phyloP scores from a whole-genome alignment of 2,797 vertebrate species.

The Spea hammondii region DNA sequence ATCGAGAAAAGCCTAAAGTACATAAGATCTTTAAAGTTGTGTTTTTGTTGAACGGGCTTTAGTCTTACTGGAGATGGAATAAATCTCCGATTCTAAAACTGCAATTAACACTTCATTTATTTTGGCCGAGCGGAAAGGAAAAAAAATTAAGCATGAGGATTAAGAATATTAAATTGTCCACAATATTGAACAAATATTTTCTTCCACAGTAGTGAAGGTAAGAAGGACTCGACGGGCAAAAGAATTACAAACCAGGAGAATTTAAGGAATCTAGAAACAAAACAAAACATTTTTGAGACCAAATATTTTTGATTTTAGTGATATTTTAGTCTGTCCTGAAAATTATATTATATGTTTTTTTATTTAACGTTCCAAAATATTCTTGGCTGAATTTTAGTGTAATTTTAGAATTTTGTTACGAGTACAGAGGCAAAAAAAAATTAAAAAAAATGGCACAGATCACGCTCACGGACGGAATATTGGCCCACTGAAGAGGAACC shows the following conservation, averaged over 20 bases:
- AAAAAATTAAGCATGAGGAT: neutral
- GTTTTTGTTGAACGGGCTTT: no score
- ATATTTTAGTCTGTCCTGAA: no score
- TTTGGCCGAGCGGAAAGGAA: neutral
- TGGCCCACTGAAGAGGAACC: no score
- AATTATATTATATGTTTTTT: no score
- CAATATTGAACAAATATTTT: neutral
- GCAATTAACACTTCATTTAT: slow-evolving; percentile 8
- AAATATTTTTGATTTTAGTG: no score
- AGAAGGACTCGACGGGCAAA: neutral
- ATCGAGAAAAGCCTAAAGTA: neutral
- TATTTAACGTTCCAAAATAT: no score
- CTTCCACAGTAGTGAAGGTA: neutral
- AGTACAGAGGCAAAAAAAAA: no score
- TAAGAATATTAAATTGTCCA: neutral
- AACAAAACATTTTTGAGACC: neutral
- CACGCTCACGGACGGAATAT: no score
- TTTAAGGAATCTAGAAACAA: neutral
- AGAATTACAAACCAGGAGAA: neutral
- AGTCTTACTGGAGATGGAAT: neutral
- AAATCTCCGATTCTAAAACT: neutral
- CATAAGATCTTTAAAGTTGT: no score
- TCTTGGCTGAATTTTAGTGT: no score
- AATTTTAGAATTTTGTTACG: no score
- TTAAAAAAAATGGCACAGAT: no score